These are phyloP conservation scores for Polydesmus complanatus DNA, from an alignment of 2,888 invertebrate species.

Conservation along the genomic window DNA sequence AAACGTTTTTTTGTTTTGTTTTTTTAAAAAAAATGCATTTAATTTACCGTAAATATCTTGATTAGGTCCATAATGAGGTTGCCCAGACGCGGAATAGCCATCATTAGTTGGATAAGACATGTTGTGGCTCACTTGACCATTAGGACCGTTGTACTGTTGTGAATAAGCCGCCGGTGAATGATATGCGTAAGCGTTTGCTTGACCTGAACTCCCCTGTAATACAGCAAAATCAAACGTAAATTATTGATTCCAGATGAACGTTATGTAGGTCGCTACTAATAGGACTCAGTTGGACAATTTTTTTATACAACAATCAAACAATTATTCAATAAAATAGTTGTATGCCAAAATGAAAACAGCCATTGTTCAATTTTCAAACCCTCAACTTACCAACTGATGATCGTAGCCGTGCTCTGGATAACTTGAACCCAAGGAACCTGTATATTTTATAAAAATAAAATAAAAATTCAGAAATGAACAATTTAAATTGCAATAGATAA, in stretches of 20 bases:
- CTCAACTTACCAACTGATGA: conserved; percentile 16
- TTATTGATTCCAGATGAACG: too few species aligned
- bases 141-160: conserved; percentile 10
- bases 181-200: conserved; percentile 9
- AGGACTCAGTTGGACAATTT: background rate
- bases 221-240: background rate
- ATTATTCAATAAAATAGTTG: background rate
- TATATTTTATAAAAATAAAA: too few species aligned
- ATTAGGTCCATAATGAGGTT: conserved; percentile 1
- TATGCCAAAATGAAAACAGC: background rate
- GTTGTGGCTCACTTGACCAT: conserved; percentile 11
- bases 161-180: conserved; percentile 14
- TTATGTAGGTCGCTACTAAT: too few species aligned
- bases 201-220: conserved; percentile 4
- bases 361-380: too few species aligned
- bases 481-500: too few species aligned
- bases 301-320: background rate
- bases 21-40: too few species aligned
- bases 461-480: too few species aligned
- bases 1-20: too few species aligned
- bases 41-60: conserved; percentile 11
- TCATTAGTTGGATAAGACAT: conserved; percentile 13
- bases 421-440: conserved; percentile 11
- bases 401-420: conserved; percentile 14
- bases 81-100: conserved; percentile 7